A percentile compares a stretch with the other conserved stretches of the same genome.
Conservation (phyloP, 2,797 vertebrate species). For the Avahi laniger region DNA sequence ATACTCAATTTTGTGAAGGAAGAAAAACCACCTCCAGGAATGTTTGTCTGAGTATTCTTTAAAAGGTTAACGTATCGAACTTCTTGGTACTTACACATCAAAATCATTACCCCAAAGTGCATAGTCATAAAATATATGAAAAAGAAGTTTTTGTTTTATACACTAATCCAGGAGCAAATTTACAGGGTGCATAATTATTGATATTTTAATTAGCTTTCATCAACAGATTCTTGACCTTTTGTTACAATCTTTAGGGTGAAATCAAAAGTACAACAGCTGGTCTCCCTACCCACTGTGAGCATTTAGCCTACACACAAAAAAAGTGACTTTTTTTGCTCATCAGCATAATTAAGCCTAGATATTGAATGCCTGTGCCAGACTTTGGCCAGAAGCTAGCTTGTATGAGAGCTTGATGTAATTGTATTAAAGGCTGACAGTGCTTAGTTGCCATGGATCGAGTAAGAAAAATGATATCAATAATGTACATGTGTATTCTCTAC, state of each 20-base stretch:
- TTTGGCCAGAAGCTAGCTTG: conserved; percentile 82
- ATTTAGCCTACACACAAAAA: conserved; percentile 63
- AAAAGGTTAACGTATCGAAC: conserved; percentile 26
- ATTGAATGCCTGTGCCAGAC: conserved; percentile 79
- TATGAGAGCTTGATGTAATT: conserved; percentile 83
- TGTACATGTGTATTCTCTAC: conserved; percentile 51
- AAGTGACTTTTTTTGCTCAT: conserved; percentile 65
- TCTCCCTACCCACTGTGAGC: conserved; percentile 67
- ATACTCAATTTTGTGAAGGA: conserved; percentile 39
- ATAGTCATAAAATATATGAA: conserved; percentile 59
- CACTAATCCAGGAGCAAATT: conserved; percentile 69
- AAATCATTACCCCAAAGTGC: conserved; percentile 54
- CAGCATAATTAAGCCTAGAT: conserved; percentile 81
- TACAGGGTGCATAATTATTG: conserved; percentile 60
- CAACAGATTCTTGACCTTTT: conserved; percentile 74
- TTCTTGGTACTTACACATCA: not conserved
- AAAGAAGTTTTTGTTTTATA: conserved; percentile 48
- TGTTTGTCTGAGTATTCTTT: not conserved
- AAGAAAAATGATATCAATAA: conserved; percentile 79
- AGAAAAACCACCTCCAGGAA: not conserved
- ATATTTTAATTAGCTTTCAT: conserved; percentile 72
- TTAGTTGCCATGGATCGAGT: conserved; percentile 70
- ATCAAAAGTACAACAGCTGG: conserved; percentile 72
- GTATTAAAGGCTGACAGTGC: conserved; percentile 82
- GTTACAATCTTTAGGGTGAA: conserved; percentile 68